phyloP scores from a whole-genome alignment of 2,797 vertebrate species.

The Pelodytes ibericus region DNA sequence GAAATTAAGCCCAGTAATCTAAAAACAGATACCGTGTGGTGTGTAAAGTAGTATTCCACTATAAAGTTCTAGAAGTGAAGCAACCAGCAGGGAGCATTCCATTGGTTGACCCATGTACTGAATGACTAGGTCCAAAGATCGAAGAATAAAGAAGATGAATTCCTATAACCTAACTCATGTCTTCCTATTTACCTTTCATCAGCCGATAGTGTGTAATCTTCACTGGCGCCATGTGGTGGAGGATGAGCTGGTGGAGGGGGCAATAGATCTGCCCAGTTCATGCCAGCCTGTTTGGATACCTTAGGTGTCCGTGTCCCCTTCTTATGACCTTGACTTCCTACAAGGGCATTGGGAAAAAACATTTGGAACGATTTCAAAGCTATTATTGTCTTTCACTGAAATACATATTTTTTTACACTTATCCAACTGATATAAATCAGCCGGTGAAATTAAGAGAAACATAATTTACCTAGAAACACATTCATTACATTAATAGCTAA shows the following conservation, averaged over 20 bases:
- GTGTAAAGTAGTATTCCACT: too few relatives aligned
- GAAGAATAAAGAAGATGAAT: too few relatives aligned
- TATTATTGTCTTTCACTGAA: neutral
- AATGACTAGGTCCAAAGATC: too few relatives aligned
- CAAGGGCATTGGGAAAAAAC: constrained; percentile 57
- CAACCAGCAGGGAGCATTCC: too few relatives aligned
- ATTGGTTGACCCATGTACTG: too few relatives aligned
- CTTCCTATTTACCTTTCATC: constrained; percentile 90
- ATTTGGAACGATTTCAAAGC: neutral
- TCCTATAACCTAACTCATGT: too few relatives aligned
- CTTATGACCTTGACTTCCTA: constrained; percentile 98
- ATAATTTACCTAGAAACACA: constrained; percentile 33
- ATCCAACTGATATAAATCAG: constrained; percentile 32
- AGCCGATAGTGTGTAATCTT: constrained; percentile 86
- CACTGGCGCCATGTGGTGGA: constrained; percentile 83
- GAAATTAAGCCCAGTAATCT: too few relatives aligned
- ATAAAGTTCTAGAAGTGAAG: too few relatives aligned
- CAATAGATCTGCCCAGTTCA: constrained; percentile 97
- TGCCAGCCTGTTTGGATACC: constrained; percentile 89
- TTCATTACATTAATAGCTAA: constrained; percentile 67
- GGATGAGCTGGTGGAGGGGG: constrained; percentile 94
- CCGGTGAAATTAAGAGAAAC: constrained; percentile 13
- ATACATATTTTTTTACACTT: neutral
- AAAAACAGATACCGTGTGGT: too few relatives aligned
- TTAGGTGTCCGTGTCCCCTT: constrained; percentile 90